Evolutionary conservation across 2,797 vertebrate genomes (phyloP).

Genomic region (Saxicola maurus): DNA sequence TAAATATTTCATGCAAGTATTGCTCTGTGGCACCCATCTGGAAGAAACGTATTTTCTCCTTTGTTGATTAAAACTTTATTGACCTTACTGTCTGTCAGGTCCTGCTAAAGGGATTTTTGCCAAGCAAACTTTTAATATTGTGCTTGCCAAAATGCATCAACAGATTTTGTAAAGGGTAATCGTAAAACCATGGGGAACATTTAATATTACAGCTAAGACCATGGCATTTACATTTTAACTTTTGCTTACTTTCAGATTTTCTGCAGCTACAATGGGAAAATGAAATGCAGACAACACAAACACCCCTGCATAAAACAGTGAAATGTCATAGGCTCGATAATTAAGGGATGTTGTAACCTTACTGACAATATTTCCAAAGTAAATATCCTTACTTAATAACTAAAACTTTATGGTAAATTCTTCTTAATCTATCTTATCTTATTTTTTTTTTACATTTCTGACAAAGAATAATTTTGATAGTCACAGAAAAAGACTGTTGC

Average conservation of each 20-base stretch:
- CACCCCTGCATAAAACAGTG: not conserved
- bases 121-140: constrained; percentile 62
- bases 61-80: constrained; percentile 64
- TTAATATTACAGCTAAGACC: constrained; percentile 63
- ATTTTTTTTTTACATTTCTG: not conserved
- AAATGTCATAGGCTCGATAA: constrained; percentile 17
- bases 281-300: constrained; percentile 48
- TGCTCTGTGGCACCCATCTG: constrained; percentile 49
- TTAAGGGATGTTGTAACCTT: not conserved
- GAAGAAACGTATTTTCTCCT: constrained; percentile 41
- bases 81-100: constrained; percentile 62
- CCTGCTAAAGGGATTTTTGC: constrained; percentile 49
- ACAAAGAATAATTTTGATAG: not conserved
- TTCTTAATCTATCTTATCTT: not conserved
- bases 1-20: constrained; percentile 34
- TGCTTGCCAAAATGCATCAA: constrained; percentile 58
- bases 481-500: not conserved
- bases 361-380: not conserved
- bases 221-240: constrained; percentile 63
- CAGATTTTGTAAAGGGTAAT: constrained; percentile 60
- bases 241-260: constrained; percentile 56
- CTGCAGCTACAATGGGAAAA: constrained; percentile 51
- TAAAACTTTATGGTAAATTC: not conserved
- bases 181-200: constrained; percentile 49
- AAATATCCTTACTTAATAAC: not conserved